These are phyloP conservation scores for Corythornis cristatus DNA, from an alignment of 2,113 vertebrate genomes.

Conservation along the genomic window DNA sequence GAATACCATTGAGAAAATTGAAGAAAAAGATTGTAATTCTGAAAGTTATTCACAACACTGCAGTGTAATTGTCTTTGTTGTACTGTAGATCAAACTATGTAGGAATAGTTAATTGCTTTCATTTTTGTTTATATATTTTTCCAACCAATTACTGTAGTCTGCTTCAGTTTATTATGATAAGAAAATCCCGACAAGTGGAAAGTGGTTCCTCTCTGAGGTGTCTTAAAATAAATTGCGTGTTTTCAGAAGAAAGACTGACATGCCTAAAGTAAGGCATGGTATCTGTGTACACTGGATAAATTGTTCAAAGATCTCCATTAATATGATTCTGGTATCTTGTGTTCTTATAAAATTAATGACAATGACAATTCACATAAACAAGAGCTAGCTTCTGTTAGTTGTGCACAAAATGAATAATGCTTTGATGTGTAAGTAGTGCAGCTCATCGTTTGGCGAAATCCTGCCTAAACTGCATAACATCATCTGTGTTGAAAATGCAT, in stretches of 20 bases:
- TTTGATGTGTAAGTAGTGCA: neutral
- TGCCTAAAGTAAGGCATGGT: neutral
- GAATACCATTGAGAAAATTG: neutral
- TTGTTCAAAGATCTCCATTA: slow-evolving; percentile 7
- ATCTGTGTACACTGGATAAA: neutral
- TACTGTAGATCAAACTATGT: neutral
- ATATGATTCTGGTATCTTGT: neutral
- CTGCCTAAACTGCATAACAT: neutral
- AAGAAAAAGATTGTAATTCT: neutral
- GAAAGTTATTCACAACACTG: neutral
- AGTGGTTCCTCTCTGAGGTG: neutral
- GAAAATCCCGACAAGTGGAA: neutral
- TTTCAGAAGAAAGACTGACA: neutral
- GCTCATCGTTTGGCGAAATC: neutral
- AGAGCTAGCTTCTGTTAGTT: neutral
- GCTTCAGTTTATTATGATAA: neutral
- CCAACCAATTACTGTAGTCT: neutral
- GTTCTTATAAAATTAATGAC: slow-evolving; percentile 2
- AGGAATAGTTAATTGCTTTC: neutral
- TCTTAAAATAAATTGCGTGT: neutral
- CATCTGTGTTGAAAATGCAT: neutral
- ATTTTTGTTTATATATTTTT: neutral
- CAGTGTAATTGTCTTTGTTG: neutral
- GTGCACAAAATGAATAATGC: neutral
- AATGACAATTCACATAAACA: neutral